Conservation (phyloP, 2,797 vertebrate genomes). For the Sarcophilus harrisii region DNA sequence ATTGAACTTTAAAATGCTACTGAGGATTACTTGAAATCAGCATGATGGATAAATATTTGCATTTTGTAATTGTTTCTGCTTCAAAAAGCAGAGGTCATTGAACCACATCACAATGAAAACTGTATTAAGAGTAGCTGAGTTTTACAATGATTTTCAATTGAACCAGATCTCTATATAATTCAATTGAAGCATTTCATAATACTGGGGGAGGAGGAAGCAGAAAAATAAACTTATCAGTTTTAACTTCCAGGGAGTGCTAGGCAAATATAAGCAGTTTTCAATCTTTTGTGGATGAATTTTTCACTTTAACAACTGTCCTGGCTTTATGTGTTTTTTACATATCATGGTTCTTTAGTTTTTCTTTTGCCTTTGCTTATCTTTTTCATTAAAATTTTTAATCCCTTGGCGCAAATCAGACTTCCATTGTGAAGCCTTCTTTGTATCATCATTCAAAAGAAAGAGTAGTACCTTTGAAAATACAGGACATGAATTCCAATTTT, state of each 20-base stretch:
- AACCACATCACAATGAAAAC: constrained; percentile 37
- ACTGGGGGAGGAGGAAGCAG: neutral
- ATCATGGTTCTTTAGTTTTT: neutral
- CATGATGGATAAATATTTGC: constrained; percentile 60
- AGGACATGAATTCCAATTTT: neutral
- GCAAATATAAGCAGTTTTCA: neutral
- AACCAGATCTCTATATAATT: neutral
- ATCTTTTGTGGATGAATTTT: neutral
- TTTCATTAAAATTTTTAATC: neutral
- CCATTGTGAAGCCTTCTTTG: neutral
- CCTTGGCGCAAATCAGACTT: neutral
- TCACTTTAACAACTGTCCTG: neutral
- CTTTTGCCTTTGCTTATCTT: neutral
- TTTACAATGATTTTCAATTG: constrained; percentile 1
- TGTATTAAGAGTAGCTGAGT: neutral
- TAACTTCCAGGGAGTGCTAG: neutral
- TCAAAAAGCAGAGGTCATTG: constrained; percentile 41
- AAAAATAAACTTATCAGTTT: neutral
- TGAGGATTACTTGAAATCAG: constrained; percentile 51
- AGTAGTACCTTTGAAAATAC: neutral
- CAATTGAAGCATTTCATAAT: neutral
- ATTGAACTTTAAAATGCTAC: constrained; percentile 47
- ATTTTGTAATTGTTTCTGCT: constrained; percentile 45
- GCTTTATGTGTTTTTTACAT: neutral
- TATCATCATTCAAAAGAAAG: neutral